Evolutionary conservation across 2,797 vertebrate genomes (phyloP).

Genomic region (Melanotaenia trifasciata): DNA sequence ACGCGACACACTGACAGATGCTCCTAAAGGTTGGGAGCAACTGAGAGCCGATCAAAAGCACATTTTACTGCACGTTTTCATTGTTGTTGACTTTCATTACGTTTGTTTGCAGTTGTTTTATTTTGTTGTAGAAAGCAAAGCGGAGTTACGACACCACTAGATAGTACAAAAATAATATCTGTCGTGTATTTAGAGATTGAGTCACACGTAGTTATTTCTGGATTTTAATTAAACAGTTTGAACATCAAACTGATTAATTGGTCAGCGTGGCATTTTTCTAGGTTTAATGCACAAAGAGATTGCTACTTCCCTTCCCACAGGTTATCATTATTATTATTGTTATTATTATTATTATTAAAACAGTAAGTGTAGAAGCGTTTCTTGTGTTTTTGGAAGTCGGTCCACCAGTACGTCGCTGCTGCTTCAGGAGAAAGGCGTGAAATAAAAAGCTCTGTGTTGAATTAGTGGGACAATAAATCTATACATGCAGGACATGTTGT

Average conservation of each 20-base stretch:
- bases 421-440: slow-evolving; percentile 29
- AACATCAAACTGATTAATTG: not conserved
- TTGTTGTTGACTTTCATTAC: slow-evolving; percentile 14
- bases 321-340: not conserved
- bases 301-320: not conserved
- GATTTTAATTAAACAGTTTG: not conserved
- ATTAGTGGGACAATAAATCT: slow-evolving; percentile 51
- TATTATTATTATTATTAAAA: not conserved
- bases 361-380: slow-evolving; percentile 6
- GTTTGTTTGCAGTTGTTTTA: slow-evolving; percentile 15
- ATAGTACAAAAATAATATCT: not conserved
- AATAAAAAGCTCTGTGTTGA: slow-evolving; percentile 42
- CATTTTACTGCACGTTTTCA: slow-evolving; percentile 16
- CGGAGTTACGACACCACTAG: not conserved
- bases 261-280: not conserved
- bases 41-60: not conserved
- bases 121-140: not conserved
- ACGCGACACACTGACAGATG: slow-evolving; percentile 52
- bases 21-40: slow-evolving; percentile 41
- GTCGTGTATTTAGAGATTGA: not conserved
- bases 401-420: slow-evolving; percentile 5
- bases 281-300: not conserved
- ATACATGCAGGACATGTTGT: slow-evolving; percentile 44
- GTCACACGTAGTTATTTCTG: not conserved
- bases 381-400: not conserved